Percentiles rank a stretch among this genome's conserved stretches.
Evolutionary conservation across 2,888 invertebrate species (phyloP).

Genomic region (Leptinotarsa juncta): DNA sequence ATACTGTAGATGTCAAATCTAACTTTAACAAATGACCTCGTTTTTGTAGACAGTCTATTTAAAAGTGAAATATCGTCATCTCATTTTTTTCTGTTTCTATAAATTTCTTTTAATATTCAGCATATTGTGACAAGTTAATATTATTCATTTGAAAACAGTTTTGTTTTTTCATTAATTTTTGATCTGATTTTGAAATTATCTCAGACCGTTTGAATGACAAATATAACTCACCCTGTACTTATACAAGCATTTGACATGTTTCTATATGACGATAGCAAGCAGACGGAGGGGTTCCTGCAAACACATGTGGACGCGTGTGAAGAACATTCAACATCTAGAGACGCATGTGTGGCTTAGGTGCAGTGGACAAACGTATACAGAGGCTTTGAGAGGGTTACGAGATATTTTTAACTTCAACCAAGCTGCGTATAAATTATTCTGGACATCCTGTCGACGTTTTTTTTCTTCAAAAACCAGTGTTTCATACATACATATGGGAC

Average conservation of each 20-base stretch:
- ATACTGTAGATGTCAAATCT: too few species aligned
- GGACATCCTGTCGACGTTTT: slow-evolving; percentile 48
- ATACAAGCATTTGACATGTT: slow-evolving; percentile 13
- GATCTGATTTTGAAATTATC: too few species aligned
- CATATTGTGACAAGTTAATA: too few species aligned
- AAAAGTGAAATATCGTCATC: too few species aligned
- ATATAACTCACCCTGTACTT: slow-evolving; percentile 17
- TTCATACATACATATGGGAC: slow-evolving; percentile 34
- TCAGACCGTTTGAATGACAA: background rate
- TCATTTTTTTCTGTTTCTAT: too few species aligned
- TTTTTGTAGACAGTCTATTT: too few species aligned
- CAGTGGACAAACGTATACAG: slow-evolving; percentile 57
- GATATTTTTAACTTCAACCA: slow-evolving; percentile 57
- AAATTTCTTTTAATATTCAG: too few species aligned
- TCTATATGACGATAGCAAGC: slow-evolving; percentile 14
- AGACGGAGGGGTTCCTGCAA: slow-evolving; percentile 23
- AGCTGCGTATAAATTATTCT: slow-evolving; percentile 52
- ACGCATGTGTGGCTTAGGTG: slow-evolving; percentile 51
- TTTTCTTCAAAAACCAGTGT: slow-evolving; percentile 25
- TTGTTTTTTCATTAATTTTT: too few species aligned
- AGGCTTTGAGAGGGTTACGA: slow-evolving; percentile 56
- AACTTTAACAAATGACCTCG: too few species aligned
- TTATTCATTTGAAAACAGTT: too few species aligned
- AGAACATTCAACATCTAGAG: slow-evolving; percentile 60
- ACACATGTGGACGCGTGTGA: slow-evolving; percentile 63